Evolutionary conservation across 2,888 invertebrate species (phyloP).

Genomic region (Spilosoma lubricipeda): DNA sequence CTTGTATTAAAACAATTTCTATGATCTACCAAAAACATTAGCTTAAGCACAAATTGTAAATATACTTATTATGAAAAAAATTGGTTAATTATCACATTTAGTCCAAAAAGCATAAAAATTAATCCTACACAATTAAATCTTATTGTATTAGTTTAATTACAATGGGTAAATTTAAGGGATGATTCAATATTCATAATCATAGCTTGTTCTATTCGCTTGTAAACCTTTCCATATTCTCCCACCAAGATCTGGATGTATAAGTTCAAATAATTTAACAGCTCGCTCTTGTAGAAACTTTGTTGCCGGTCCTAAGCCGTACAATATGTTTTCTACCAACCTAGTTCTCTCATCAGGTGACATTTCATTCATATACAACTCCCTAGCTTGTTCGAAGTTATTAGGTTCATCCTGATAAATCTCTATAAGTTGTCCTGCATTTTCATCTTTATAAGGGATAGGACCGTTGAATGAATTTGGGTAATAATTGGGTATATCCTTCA

Average conservation of each 20-base stretch:
- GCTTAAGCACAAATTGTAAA: too few species aligned
- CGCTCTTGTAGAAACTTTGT: slow-evolving; percentile 62
- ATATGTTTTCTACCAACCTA: slow-evolving; percentile 92
- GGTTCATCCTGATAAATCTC: slow-evolving; percentile 89
- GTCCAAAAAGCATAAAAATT: neutral
- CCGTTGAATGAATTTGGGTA: slow-evolving; percentile 97
- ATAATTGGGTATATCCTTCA: slow-evolving; percentile 96
- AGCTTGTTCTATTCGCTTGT: slow-evolving; percentile 30
- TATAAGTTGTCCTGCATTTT: slow-evolving; percentile 81
- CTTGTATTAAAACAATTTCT: too few species aligned
- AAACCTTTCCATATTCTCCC: slow-evolving; percentile 67
- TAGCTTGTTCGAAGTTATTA: slow-evolving; percentile 95
- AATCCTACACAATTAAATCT: too few species aligned
- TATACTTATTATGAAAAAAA: too few species aligned
- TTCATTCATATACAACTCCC: slow-evolving; percentile 91
- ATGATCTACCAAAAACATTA: too few species aligned
- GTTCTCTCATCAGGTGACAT: slow-evolving; percentile 90
- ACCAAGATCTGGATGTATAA: slow-evolving; percentile 93
- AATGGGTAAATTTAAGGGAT: too few species aligned
- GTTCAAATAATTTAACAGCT: slow-evolving; percentile 92
- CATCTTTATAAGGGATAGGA: slow-evolving; percentile 88
- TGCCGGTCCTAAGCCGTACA: slow-evolving; percentile 11
- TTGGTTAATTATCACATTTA: too few species aligned
- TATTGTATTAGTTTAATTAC: neutral
- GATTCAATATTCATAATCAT: neutral